phyloP scores from a whole-genome alignment of 2,113 vertebrate genomes.

The Phyllostomus discolor region DNA sequence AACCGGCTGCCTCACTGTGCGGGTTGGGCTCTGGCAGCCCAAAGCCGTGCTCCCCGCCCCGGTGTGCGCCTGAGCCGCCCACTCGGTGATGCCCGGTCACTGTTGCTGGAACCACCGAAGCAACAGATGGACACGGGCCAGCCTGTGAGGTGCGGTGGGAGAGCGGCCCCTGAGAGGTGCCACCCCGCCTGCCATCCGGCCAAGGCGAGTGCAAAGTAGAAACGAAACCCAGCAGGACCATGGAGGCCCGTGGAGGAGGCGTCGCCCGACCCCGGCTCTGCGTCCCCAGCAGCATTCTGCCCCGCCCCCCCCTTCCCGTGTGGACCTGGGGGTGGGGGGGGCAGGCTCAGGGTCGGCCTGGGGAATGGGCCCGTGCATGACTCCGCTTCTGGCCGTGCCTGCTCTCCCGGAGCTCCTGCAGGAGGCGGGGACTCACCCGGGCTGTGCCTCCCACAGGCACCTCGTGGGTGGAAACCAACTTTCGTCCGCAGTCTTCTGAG shows the following conservation, averaged over 20 bases:
- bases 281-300: not conserved
- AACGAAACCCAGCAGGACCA: too few relatives aligned
- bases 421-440: not conserved
- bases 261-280: not conserved
- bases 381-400: not conserved
- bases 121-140: fast-evolving
- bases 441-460: fast-evolving
- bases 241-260: not conserved
- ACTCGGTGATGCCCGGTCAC: fast-evolving
- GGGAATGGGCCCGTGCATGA: fast-evolving
- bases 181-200: not conserved
- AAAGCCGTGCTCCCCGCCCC: fast-evolving
- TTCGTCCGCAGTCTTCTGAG: not conserved
- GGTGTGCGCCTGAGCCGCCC: fast-evolving
- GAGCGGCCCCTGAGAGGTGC: fast-evolving
- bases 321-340: fast-evolving
- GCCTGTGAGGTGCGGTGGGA: fast-evolving
- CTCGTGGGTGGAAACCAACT: fast-evolving
- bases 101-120: fast-evolving
- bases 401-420: fast-evolving
- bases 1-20: not conserved
- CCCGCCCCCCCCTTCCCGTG: not conserved
- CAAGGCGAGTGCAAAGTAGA: not conserved
- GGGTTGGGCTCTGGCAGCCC: not conserved
- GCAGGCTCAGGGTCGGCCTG: not conserved